phyloP scores from a whole-genome alignment of 2,113 vertebrate species.

The Prietella phreatophila region DNA sequence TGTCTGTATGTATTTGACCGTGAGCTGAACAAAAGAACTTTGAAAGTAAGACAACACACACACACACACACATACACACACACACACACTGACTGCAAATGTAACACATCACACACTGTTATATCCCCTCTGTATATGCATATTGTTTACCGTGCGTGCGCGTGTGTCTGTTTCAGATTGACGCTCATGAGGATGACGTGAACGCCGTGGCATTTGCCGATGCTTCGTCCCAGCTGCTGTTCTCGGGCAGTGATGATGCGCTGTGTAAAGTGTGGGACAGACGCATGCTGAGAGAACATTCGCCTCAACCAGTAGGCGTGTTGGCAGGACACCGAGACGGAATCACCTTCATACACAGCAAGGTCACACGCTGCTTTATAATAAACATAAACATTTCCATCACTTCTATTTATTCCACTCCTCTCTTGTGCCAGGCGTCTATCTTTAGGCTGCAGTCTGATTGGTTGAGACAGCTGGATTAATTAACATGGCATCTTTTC shows the following conservation, averaged over 20 bases:
- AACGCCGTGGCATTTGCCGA: constrained; percentile 89
- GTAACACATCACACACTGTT: background rate
- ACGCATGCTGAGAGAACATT: constrained; percentile 84
- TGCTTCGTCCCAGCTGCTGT: constrained; percentile 85
- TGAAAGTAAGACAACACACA: constrained; percentile 75
- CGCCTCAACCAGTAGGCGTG: constrained; percentile 86
- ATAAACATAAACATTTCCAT: background rate
- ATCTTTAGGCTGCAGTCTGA: background rate
- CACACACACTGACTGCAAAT: background rate
- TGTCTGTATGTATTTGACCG: constrained; percentile 89
- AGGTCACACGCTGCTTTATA: constrained; percentile 65
- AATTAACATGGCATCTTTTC: background rate
- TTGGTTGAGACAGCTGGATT: background rate
- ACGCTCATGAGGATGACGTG: constrained; percentile 89
- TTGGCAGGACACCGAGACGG: constrained; percentile 89
- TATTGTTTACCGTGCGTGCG: background rate
- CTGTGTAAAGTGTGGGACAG: constrained; percentile 93
- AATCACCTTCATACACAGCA: constrained; percentile 93
- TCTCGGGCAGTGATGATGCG: constrained; percentile 89
- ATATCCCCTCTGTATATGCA: background rate
- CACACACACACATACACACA: background rate
- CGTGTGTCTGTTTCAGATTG: constrained; percentile 71
- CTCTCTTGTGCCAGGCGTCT: background rate
- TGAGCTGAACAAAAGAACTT: constrained; percentile 83
- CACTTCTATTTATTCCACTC: background rate